A percentile compares a stretch with the other conserved stretches of the same genome.
Conservation (phyloP, 1,140 invertebrate genomes). For the Apis florea region DNA sequence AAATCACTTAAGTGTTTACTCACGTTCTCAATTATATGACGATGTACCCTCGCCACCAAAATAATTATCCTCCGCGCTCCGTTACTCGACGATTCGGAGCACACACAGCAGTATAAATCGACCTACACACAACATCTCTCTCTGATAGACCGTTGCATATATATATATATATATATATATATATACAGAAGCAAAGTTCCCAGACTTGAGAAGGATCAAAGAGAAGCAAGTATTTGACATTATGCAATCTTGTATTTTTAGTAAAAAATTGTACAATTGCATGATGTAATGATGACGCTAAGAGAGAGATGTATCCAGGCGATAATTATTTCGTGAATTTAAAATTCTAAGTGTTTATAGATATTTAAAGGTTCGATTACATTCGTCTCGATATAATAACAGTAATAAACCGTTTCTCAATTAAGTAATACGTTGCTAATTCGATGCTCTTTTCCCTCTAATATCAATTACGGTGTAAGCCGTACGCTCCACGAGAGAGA, state of each 20-base stretch:
- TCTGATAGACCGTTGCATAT: no score
- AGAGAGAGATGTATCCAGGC: not conserved
- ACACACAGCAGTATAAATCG: constrained; percentile 25
- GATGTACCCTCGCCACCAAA: constrained; percentile 76
- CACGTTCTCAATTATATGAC: constrained; percentile 79
- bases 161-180: not conserved
- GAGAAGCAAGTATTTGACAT: not conserved
- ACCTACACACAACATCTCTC: not conserved
- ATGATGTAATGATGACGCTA: no score
- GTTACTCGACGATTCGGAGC: constrained; percentile 63
- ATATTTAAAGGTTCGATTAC: no score
- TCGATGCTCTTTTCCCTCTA: not conserved
- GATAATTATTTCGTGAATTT: not conserved
- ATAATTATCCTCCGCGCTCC: constrained; percentile 77
- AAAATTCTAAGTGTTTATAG: no score
- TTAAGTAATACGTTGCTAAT: not conserved
- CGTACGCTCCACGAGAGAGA: constrained; percentile 8
- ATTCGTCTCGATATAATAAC: no score
- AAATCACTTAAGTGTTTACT: constrained; percentile 77
- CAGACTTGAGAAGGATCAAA: not conserved
- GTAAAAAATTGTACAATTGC: not conserved
- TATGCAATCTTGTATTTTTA: not conserved
- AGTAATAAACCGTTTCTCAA: not conserved
- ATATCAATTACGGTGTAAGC: not conserved
- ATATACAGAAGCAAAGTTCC: not conserved